phyloP scores from a whole-genome alignment of 23 tunicate genomes.

The Styela clava region DNA sequence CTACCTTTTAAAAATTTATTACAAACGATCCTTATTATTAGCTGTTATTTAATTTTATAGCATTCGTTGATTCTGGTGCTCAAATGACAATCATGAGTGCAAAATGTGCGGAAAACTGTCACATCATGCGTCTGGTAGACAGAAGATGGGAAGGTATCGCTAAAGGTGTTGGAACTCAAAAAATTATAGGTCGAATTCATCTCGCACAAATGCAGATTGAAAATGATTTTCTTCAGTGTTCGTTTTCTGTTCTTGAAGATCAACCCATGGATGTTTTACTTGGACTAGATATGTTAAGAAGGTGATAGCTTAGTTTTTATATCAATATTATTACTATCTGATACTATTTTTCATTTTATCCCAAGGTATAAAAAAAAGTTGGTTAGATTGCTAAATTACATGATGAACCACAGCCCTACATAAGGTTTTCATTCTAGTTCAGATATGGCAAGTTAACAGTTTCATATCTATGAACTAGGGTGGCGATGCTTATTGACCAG shows the following conservation, averaged over 20 bases:
- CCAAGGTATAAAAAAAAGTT: neutral
- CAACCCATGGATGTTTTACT: slow-evolving; percentile 65
- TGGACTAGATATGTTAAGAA: slow-evolving; percentile 87
- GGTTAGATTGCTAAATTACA: no score
- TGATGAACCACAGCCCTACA: no score
- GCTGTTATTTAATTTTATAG: slow-evolving; percentile 24
- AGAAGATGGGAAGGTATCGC: slow-evolving; percentile 71
- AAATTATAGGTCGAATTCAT: slow-evolving; percentile 89
- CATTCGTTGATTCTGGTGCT: slow-evolving; percentile 98
- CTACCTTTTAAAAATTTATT: no score
- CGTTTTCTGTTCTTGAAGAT: slow-evolving; percentile 84
- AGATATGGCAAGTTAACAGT: no score
- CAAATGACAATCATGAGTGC: slow-evolving; percentile 98
- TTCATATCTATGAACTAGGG: no score
- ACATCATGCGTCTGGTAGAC: slow-evolving; percentile 88
- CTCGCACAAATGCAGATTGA: slow-evolving; percentile 94
- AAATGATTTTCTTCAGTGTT: slow-evolving; percentile 71
- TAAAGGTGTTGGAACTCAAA: slow-evolving; percentile 88
- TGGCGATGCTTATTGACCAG: no score
- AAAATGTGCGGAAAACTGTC: slow-evolving; percentile 80
- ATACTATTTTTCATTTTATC: neutral
- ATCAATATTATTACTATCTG: neutral
- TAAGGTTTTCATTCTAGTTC: no score
- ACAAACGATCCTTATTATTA: no score
- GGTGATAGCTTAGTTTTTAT: slow-evolving; percentile 26